Conservation (phyloP, 2,888 invertebrate genomes). For the Tineola bisselliella region DNA sequence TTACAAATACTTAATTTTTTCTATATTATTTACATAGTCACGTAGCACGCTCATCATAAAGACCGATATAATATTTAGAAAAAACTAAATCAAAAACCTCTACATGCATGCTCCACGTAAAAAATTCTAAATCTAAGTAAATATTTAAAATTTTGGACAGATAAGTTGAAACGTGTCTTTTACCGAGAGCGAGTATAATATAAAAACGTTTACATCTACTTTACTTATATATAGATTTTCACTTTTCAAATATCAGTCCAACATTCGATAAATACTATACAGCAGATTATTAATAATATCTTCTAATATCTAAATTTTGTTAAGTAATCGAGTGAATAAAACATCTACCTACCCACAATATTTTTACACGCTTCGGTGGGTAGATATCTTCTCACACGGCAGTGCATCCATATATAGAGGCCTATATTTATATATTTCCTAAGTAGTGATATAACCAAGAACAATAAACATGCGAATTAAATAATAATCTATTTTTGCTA, state of each 20-base stretch:
- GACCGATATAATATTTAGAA: background rate
- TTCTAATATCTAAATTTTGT: no score
- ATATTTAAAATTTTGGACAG: background rate
- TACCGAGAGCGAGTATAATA: conserved; percentile 49
- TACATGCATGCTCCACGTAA: background rate
- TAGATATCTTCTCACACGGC: no score
- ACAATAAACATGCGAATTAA: no score
- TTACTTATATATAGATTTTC: background rate
- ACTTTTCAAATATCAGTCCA: conserved; percentile 47
- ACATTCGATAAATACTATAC: conserved; percentile 51
- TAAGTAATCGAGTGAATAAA: background rate
- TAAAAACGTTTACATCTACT: background rate
- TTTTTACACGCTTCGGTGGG: no score
- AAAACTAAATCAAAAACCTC: background rate
- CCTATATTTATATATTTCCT: no score
- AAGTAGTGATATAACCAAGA: no score
- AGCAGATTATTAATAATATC: conserved; percentile 22
- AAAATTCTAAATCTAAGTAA: background rate
- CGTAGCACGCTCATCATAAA: background rate
- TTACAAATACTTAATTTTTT: conserved; percentile 45
- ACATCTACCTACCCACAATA: conserved; percentile 11
- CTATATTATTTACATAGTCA: conserved; percentile 44
- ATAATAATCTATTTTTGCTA: no score
- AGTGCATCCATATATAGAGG: no score
- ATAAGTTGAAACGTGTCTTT: background rate